phyloP scores from a whole-genome alignment of 2,113 vertebrate genomes.

The Corvus cornix region DNA sequence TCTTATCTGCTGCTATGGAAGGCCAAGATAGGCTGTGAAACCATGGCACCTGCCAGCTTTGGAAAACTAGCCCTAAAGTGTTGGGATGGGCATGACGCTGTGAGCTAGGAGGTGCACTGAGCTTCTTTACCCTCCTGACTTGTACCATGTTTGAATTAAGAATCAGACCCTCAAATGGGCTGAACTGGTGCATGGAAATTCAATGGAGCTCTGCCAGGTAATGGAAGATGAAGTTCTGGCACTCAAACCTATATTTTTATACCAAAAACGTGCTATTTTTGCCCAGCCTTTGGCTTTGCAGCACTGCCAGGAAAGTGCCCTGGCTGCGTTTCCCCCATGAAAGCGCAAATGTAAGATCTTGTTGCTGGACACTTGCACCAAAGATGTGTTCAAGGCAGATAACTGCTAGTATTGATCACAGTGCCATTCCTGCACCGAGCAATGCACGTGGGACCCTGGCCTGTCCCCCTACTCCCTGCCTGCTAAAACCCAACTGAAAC shows the following conservation, averaged over 20 bases:
- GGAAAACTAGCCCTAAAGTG: background rate
- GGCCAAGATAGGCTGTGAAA: background rate
- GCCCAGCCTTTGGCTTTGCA: background rate
- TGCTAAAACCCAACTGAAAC: constrained; percentile 46
- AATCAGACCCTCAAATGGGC: background rate
- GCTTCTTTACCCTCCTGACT: background rate
- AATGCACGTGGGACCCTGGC: constrained; percentile 12
- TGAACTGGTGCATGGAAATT: background rate
- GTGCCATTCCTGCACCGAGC: constrained; percentile 11
- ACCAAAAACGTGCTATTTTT: background rate
- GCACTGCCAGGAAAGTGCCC: background rate
- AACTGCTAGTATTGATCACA: constrained; percentile 2
- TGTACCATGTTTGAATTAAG: background rate
- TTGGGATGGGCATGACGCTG: too few relatives aligned
- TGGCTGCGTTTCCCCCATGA: accelerated
- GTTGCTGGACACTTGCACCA: background rate
- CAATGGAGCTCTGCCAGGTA: background rate
- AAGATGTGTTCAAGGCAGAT: background rate
- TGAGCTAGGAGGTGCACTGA: background rate
- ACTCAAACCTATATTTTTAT: background rate
- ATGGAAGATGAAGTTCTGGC: background rate
- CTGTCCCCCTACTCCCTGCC: constrained; percentile 28
- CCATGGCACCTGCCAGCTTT: background rate
- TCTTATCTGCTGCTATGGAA: background rate
- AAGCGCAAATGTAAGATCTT: background rate